phyloP scores from a whole-genome alignment of 2,888 invertebrate species.

The Hyles lineata region DNA sequence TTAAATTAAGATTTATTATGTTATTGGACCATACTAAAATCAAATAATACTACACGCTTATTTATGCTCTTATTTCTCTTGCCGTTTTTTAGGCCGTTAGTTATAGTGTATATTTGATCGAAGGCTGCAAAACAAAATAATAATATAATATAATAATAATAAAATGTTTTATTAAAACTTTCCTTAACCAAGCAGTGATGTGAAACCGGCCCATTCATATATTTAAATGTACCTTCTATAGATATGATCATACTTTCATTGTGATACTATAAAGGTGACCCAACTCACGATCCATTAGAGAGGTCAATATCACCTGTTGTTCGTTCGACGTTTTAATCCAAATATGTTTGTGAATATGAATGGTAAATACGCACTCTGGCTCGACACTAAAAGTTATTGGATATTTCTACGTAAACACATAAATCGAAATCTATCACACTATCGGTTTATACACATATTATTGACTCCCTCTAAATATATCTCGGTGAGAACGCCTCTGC shows the following conservation, averaged over 20 bases:
- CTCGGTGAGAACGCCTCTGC: constrained; percentile 32
- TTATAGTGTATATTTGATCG: too few species aligned
- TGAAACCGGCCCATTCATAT: neutral
- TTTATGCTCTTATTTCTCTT: too few species aligned
- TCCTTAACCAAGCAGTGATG: too few species aligned
- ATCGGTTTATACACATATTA: constrained; percentile 33
- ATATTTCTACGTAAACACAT: constrained; percentile 22
- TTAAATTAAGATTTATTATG: too few species aligned
- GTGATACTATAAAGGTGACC: neutral
- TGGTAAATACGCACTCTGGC: constrained; percentile 10
- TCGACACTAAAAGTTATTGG: constrained; percentile 17
- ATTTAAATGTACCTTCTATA: too few species aligned
- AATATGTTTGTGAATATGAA: neutral
- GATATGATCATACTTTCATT: too few species aligned
- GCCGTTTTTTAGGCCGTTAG: too few species aligned
- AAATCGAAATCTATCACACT: constrained; percentile 33
- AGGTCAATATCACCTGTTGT: neutral
- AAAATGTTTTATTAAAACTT: too few species aligned
- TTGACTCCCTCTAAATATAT: constrained; percentile 33
- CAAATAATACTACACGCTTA: too few species aligned
- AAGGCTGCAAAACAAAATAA: too few species aligned
- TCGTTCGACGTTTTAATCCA: neutral
- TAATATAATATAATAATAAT: too few species aligned
- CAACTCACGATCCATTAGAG: neutral
- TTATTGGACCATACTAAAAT: too few species aligned